Evolutionary conservation across 1,140 invertebrate genomes (phyloP).

Genomic region (Bombyx mori): DNA sequence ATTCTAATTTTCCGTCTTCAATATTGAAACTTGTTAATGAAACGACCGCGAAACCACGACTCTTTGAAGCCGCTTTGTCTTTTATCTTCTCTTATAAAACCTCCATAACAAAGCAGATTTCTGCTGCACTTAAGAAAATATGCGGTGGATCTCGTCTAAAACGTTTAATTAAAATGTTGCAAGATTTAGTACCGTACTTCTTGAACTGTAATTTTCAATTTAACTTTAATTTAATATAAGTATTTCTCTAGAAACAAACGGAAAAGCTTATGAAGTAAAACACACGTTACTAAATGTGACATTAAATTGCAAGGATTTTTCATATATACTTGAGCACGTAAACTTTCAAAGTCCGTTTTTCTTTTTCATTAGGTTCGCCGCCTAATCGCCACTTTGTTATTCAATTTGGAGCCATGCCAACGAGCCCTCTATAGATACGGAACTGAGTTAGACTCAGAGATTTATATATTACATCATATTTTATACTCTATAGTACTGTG

Average conservation of each 20-base stretch:
- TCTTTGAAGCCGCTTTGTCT: constrained; percentile 7
- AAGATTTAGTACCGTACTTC: not conserved
- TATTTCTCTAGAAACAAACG: too few relatives aligned
- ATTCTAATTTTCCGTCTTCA: constrained; percentile 9
- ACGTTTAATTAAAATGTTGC: not conserved
- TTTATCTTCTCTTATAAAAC: constrained; percentile 9
- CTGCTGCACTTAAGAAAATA: too few relatives aligned
- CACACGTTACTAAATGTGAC: too few relatives aligned
- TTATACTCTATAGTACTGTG: too few relatives aligned
- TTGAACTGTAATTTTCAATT: not conserved
- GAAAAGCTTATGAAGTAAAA: too few relatives aligned
- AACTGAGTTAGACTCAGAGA: constrained; percentile 3
- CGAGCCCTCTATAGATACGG: constrained; percentile 21
- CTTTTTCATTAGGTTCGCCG: constrained; percentile 18
- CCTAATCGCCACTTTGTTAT: constrained; percentile 34
- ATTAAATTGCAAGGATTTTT: too few relatives aligned
- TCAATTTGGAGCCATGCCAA: constrained; percentile 31
- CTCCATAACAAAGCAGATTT: constrained; percentile 13
- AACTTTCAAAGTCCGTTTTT: constrained; percentile 5
- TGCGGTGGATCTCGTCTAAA: too few relatives aligned
- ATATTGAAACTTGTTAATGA: constrained; percentile 6
- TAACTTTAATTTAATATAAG: not conserved
- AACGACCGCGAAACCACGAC: constrained; percentile 9
- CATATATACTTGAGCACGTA: not conserved
- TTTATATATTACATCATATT: not conserved